Evolutionary conservation across 1,140 invertebrate genomes (phyloP).

Genomic region (Manduca sexta): DNA sequence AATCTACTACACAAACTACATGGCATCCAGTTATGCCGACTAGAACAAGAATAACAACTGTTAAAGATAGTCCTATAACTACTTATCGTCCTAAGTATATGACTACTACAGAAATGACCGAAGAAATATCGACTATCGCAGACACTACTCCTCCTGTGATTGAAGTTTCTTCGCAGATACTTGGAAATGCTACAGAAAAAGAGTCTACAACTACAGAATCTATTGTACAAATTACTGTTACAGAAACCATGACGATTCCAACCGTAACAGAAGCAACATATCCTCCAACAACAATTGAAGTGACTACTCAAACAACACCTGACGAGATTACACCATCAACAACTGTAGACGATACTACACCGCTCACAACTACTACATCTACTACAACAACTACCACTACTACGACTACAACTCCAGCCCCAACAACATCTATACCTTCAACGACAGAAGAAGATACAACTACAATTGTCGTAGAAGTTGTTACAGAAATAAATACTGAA

Average conservation of each 20-base stretch:
- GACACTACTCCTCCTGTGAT: conserved; percentile 34
- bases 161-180: conserved; percentile 42
- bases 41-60: conserved; percentile 37
- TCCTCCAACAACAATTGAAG: conserved; percentile 10
- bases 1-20: conserved; percentile 22
- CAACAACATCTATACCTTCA: conserved; percentile 13
- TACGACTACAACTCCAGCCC: conserved; percentile 2
- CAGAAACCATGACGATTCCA: conserved; percentile 7
- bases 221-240: conserved; percentile 17
- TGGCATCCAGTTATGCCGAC: conserved; percentile 49
- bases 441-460: conserved; percentile 29
- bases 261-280: conserved; percentile 2
- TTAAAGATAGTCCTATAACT: conserved; percentile 44
- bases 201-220: conserved; percentile 13
- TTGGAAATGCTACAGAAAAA: conserved; percentile 23
- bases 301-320: conserved; percentile 1
- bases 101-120: conserved; percentile 32
- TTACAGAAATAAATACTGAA: conserved; percentile 49
- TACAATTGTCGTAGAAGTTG: conserved; percentile 36
- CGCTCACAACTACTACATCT: conserved; percentile 5
- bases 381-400: conserved; percentile 14
- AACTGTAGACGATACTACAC: conserved; percentile 19
- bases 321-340: conserved; percentile 5
- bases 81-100: conserved; percentile 59
- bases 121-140: conserved; percentile 36